Percentiles rank a stretch among this genome's conserved stretches.
Conservation (phyloP, 2,888 invertebrate species). For the Agrotis clavis region DNA sequence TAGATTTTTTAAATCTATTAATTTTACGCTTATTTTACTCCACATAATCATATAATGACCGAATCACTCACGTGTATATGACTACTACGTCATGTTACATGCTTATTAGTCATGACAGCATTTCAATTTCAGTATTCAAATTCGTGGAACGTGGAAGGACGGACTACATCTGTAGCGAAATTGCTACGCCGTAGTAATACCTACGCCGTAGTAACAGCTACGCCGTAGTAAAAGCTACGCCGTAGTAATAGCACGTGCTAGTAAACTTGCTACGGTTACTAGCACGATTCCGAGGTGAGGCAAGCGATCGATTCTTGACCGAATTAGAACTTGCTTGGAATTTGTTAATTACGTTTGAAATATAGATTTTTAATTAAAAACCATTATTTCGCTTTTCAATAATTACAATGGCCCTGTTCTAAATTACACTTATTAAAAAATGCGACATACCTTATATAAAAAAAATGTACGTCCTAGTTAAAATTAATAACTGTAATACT, state of each 20-base stretch:
- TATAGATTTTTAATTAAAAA: not conserved
- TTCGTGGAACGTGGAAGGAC: conserved; percentile 31
- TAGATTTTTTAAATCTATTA: too few relatives aligned
- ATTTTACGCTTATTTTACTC: too few relatives aligned
- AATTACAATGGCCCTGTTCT: too few relatives aligned
- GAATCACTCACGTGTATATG: conserved; percentile 13
- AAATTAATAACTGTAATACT: not conserved
- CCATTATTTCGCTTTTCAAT: not conserved
- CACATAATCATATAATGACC: not conserved
- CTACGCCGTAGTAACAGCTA: conserved; percentile 38
- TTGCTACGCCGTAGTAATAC: conserved; percentile 40
- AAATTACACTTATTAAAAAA: not conserved
- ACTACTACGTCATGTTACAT: conserved; percentile 3
- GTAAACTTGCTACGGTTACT: conserved; percentile 34
- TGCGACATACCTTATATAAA: not conserved
- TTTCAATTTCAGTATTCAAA: conserved; percentile 58
- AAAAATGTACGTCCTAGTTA: not conserved
- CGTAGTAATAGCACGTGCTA: conserved; percentile 18
- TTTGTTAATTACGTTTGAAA: not conserved
- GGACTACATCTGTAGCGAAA: conserved; percentile 28
- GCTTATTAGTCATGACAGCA: conserved; percentile 41
- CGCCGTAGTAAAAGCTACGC: conserved; percentile 32
- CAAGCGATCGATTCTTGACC: conserved; percentile 27
- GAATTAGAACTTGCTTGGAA: conserved; percentile 10
- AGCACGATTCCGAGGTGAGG: conserved; percentile 25